phyloP scores from a whole-genome alignment of 2,888 invertebrate species.

The Ommatoiulus sabulosus region DNA sequence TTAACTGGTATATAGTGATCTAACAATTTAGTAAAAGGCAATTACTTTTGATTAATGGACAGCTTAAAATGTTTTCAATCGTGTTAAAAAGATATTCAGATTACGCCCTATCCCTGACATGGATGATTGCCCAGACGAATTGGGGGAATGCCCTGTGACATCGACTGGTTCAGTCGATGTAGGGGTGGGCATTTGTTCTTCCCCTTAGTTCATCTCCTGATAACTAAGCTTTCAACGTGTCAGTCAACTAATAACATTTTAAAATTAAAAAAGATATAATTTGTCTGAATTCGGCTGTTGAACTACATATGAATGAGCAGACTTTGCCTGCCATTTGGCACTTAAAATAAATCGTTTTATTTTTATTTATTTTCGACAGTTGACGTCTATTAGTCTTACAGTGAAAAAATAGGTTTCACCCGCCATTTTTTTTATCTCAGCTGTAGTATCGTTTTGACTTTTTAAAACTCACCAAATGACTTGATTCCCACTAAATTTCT shows the following conservation, averaged over 20 bases:
- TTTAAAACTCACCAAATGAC: neutral
- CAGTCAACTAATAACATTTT: neutral
- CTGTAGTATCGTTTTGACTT: neutral
- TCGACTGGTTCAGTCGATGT: conserved; percentile 6
- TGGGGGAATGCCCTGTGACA: conserved; percentile 3
- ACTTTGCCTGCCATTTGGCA: conserved; percentile 14
- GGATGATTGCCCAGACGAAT: conserved; percentile 30
- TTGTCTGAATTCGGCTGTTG: conserved; percentile 3
- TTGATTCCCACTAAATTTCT: too few relatives aligned
- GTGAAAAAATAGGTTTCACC: neutral
- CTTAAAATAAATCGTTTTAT: conserved; percentile 35
- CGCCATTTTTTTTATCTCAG: neutral
- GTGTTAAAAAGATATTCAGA: neutral
- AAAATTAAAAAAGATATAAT: neutral
- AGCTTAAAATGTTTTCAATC: neutral
- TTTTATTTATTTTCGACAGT: conserved; percentile 29
- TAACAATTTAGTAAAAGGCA: neutral
- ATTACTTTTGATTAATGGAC: neutral
- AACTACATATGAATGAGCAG: neutral
- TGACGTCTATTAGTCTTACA: neutral
- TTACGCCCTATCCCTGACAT: neutral
- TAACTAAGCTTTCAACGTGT: neutral
- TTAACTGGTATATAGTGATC: neutral
- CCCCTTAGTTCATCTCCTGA: neutral
- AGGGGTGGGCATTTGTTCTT: neutral